These are phyloP conservation scores for Loxodonta africana DNA, from an alignment of 2,113 vertebrate genomes.

Conservation along the genomic window DNA sequence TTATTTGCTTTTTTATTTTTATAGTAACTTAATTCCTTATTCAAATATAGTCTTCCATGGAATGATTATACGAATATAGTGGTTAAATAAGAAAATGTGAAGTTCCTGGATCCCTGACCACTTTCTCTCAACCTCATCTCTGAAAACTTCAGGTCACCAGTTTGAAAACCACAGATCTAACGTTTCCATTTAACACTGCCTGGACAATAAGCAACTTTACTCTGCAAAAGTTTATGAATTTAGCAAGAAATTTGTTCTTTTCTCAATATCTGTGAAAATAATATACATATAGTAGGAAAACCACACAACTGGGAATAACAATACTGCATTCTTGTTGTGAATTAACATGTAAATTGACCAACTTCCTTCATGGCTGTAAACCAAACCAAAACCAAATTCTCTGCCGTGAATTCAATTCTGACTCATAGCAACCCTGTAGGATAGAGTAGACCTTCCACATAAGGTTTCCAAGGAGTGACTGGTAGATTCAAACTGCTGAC, in stretches of 20 bases:
- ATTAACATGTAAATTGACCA: neutral
- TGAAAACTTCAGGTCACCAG: neutral
- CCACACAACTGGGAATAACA: neutral
- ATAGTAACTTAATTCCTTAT: neutral
- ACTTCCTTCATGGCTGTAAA: neutral
- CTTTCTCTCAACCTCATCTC: neutral
- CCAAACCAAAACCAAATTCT: too few relatives aligned
- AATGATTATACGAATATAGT: neutral
- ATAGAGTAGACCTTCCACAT: too few relatives aligned
- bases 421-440: too few relatives aligned
- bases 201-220: neutral
- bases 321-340: neutral
- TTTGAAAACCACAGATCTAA: neutral
- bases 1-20: neutral
- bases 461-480: too few relatives aligned
- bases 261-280: neutral
- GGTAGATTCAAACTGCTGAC: too few relatives aligned
- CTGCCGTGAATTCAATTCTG: too few relatives aligned
- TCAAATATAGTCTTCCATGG: neutral
- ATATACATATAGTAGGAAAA: neutral
- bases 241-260: neutral
- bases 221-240: neutral
- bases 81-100: neutral
- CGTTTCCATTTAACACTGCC: neutral
- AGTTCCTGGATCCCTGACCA: neutral